These are phyloP conservation scores for Acronicta aceris DNA, from an alignment of 2,888 invertebrate genomes.

Conservation along the genomic window DNA sequence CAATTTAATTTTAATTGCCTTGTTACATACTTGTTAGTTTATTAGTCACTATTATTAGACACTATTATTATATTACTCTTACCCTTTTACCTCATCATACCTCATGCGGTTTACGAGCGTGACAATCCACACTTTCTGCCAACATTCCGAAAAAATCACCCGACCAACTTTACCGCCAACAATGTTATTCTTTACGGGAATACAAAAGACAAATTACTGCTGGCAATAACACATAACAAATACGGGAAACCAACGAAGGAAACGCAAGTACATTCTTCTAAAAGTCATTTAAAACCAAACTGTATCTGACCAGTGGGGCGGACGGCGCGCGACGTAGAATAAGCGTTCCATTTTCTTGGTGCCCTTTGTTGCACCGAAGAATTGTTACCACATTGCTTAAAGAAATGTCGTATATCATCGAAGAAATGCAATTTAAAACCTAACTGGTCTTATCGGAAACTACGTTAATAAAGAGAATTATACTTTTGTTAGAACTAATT, in stretches of 20 bases:
- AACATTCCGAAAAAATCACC: slow-evolving; percentile 5
- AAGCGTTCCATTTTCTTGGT: slow-evolving; percentile 51
- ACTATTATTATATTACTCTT: too few species aligned
- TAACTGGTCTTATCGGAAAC: slow-evolving; percentile 32
- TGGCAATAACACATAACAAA: slow-evolving; percentile 36
- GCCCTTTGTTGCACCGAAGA: slow-evolving; percentile 55
- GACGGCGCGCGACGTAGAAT: slow-evolving; percentile 46
- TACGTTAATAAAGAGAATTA: slow-evolving; percentile 40
- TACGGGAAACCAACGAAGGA: slow-evolving; percentile 24
- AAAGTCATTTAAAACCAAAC: slow-evolving; percentile 61
- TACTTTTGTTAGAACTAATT: slow-evolving; percentile 11
- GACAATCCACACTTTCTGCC: neutral
- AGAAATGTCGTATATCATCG: slow-evolving; percentile 51
- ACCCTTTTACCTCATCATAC: neutral
- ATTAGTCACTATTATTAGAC: too few species aligned
- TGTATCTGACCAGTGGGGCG: slow-evolving; percentile 54
- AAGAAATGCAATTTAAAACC: slow-evolving; percentile 52
- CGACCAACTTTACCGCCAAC: slow-evolving; percentile 14
- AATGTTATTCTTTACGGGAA: slow-evolving; percentile 28
- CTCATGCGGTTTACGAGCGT: neutral
- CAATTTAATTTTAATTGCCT: too few species aligned
- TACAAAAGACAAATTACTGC: slow-evolving; percentile 37
- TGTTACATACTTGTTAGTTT: too few species aligned
- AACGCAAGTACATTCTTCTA: slow-evolving; percentile 50
- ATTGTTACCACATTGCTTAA: slow-evolving; percentile 48